Conservation (phyloP, 2,113 vertebrate genomes). For the Argyrosomus japonicus region DNA sequence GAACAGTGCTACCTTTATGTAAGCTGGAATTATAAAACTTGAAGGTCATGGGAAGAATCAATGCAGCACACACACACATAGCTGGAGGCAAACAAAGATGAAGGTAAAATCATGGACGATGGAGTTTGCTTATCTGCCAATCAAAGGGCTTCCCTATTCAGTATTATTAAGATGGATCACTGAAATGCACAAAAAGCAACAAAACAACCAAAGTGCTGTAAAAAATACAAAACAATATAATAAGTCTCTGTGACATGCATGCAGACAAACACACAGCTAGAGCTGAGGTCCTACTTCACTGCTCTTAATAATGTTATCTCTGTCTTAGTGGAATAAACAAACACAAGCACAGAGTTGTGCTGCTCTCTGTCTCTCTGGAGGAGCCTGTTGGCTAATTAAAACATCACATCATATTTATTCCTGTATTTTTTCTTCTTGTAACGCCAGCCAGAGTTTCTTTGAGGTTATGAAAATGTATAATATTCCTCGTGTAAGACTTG, state of each 20-base stretch:
- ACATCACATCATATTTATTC: slow-evolving; percentile 29
- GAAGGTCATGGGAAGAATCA: not conserved
- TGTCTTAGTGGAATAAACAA: slow-evolving; percentile 56
- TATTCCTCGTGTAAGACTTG: not conserved
- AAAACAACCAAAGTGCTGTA: not conserved
- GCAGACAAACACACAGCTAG: not conserved
- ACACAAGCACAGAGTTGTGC: slow-evolving; percentile 29
- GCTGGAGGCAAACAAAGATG: not conserved
- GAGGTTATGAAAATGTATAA: not conserved
- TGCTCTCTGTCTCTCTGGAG: slow-evolving; percentile 28
- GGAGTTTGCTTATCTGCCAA: not conserved
- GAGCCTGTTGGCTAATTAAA: slow-evolving; percentile 47
- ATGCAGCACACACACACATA: not conserved
- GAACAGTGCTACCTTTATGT: not conserved
- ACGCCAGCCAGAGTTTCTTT: not conserved
- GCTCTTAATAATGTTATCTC: slow-evolving; percentile 27
- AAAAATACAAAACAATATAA: not conserved
- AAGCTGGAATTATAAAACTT: not conserved
- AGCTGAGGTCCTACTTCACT: slow-evolving; percentile 19
- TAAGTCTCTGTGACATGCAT: not conserved
- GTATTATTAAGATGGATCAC: not conserved
- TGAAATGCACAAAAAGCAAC: slow-evolving; percentile 5
- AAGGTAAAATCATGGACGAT: not conserved
- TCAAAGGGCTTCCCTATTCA: not conserved
- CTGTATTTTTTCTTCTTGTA: not conserved